Base-by-base conservation (phyloP, 2,888 invertebrate species). In the Brenthis ino region DNA sequence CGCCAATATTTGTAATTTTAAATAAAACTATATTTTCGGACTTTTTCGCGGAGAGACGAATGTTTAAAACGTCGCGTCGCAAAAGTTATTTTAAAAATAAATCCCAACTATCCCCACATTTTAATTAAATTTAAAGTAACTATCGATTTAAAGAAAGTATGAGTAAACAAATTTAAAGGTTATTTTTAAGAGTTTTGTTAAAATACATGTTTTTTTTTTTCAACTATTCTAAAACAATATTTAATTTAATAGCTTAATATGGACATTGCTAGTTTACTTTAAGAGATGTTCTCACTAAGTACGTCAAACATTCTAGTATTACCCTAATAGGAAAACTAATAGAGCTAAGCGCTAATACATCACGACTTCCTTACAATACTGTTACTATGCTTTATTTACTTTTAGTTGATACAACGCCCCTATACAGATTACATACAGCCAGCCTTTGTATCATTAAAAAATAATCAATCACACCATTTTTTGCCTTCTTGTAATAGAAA, bases 361-460 rank as follows among this genome's bases (percentile, higher is more conserved):
- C 51, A 53, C 51, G 51, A 53, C 51, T 53, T 53, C 51, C 51
- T 53, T 53, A 53, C 51, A 53, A 53, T 53, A 53, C 37, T 53
- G 51, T 53, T 53, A 53, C 51, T 14, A n/a, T n/a, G 14, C 51
- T 51, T n/a, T 14, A 51, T 60, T 71, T 20, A 57, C 66, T 58
- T 56, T 57, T 54, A 28, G 47, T 47, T 64, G 57, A 63, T 57
- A 71, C 48, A 64, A 64, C 33, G 53, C 28, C 56, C 48, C 57
- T 53, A 64, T 65, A 64, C 47, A 57, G 61, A 54, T 67, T 69
- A 57, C 43, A 47, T 56, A 64, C 58, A 60, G 6, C 14, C 28
- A 24, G 43, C 53, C 8, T 16, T 48, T 1, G 3, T 50, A 60
- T n/a, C 51, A 14, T 53, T 53, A 28, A 61, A 61, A 24, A n/a